These are phyloP conservation scores for Fragum whitleyi DNA, from an alignment of 2,888 invertebrate genomes.

Conservation along the genomic window DNA sequence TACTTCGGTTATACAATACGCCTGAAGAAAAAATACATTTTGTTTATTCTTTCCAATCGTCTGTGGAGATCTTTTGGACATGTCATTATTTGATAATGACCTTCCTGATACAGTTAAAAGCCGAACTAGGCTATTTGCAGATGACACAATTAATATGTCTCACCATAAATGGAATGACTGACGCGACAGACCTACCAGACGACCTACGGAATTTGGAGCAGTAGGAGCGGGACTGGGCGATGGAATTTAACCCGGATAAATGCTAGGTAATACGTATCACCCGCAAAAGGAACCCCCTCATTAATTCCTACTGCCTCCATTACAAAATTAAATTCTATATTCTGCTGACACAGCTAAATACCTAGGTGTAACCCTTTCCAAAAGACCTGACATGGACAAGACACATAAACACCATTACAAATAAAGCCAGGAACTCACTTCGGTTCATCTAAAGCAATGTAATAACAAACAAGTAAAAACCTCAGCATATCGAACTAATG, in stretches of 20 bases:
- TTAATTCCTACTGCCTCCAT: conserved; percentile 27
- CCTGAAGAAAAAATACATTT: no score
- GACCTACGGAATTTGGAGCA: conserved; percentile 19
- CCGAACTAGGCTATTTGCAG: conserved; percentile 27
- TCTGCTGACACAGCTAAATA: conserved; percentile 25
- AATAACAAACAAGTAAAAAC: conserved; percentile 17
- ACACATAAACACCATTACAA: conserved; percentile 3
- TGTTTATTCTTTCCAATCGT: no score
- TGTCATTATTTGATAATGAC: no score
- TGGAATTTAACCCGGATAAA: conserved; percentile 28
- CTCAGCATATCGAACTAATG: conserved; percentile 15
- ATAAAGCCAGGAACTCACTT: conserved; percentile 4
- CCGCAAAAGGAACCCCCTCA: conserved; percentile 14
- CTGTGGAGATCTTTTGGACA: no score
- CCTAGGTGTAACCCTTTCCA: no score
- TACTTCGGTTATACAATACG: no score
- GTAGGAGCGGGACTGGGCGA: conserved; percentile 30
- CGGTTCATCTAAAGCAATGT: conserved; percentile 25
- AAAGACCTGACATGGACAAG: conserved; percentile 16
- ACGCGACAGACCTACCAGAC: conserved; percentile 7
- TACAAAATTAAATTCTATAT: conserved; percentile 20
- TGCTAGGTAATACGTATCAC: conserved; percentile 24
- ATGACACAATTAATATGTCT: conserved; percentile 24
- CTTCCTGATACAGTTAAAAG: conserved; percentile 8
- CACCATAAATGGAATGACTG: background rate